phyloP scores from a whole-genome alignment of 2,888 invertebrate species.

The Melangyna quadrimaculata region DNA sequence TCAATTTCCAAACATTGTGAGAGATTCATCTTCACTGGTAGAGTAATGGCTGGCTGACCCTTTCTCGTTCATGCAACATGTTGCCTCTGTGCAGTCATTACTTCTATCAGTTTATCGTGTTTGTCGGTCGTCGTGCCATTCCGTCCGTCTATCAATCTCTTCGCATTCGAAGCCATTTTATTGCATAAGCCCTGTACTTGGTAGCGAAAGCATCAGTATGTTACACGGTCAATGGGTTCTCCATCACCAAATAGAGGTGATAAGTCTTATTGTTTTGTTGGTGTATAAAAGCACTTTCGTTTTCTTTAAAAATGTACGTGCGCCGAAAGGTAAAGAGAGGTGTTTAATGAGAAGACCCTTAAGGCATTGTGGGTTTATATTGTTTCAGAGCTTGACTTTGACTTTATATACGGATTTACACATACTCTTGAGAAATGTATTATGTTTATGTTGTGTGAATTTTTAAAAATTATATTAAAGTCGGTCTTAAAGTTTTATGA shows the following conservation, averaged over 20 bases:
- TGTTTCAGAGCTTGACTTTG: conserved; percentile 18
- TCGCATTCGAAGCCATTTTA: conserved; percentile 17
- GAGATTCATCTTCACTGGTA: background rate
- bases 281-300: conserved; percentile 41
- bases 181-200: conserved; percentile 42
- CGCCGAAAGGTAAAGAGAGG: conserved; percentile 2
- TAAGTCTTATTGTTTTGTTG: conserved; percentile 48
- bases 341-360: background rate
- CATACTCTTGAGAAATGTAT: conserved; percentile 33
- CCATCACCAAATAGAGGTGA: conserved; percentile 16
- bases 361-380: background rate
- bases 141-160: conserved; percentile 39
- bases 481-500: no score
- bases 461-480: background rate
- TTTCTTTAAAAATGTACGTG: conserved; percentile 22
- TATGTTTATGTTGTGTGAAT: background rate
- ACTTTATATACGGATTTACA: conserved; percentile 23
- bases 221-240: conserved; percentile 58
- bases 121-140: background rate
- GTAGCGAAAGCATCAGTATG: conserved; percentile 48
- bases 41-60: no score
- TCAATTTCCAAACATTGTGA: conserved; percentile 8
- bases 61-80: background rate
- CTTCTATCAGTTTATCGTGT: background rate
- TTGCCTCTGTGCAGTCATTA: background rate